Percentiles rank a stretch among this genome's conserved stretches.
These are phyloP conservation scores for Sphaeridia pumilis DNA, from an alignment of 2,888 invertebrate species.

Conservation along the genomic window DNA sequence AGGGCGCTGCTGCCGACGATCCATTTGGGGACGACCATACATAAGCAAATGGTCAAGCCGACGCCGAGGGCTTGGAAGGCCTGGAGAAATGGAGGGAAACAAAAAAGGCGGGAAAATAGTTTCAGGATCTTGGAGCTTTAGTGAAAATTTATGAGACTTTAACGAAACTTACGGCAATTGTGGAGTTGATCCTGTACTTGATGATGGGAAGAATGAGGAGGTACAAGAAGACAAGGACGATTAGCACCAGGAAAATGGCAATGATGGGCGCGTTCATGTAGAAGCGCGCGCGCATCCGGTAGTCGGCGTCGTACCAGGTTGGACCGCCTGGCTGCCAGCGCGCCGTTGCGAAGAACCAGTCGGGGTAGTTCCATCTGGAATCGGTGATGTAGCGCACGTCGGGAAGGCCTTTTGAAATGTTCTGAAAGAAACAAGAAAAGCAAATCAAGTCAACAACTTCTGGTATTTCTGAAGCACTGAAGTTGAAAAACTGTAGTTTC, in stretches of 20 bases:
- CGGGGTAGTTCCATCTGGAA: constrained; percentile 27
- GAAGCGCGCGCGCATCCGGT: constrained; percentile 19
- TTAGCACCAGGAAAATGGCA: constrained; percentile 18
- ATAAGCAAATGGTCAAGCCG: constrained; percentile 26
- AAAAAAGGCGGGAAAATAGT: not conserved
- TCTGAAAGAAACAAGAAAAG: no score
- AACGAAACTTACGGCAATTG: constrained; percentile 26
- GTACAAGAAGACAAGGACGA: constrained; percentile 23
- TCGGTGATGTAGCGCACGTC: not conserved
- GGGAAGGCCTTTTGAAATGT: not conserved
- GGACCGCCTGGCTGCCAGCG: constrained; percentile 33
- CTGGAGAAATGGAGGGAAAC: constrained; percentile 17
- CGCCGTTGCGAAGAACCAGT: constrained; percentile 33
- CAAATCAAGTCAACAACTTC: no score
- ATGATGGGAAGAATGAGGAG: constrained; percentile 30
- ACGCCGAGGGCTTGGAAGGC: constrained; percentile 27
- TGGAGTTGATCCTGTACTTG: constrained; percentile 26
- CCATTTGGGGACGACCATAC: constrained; percentile 32
- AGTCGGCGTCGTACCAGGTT: constrained; percentile 27
- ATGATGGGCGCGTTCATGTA: constrained; percentile 25
- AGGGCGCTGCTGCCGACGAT: constrained; percentile 23
- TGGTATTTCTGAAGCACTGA: no score
- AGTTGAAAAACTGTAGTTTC: no score
- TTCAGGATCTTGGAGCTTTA: not conserved
- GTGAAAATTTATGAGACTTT: not conserved